Conservation (phyloP, 2,888 invertebrate genomes). For the Silvanus unidentatus region DNA sequence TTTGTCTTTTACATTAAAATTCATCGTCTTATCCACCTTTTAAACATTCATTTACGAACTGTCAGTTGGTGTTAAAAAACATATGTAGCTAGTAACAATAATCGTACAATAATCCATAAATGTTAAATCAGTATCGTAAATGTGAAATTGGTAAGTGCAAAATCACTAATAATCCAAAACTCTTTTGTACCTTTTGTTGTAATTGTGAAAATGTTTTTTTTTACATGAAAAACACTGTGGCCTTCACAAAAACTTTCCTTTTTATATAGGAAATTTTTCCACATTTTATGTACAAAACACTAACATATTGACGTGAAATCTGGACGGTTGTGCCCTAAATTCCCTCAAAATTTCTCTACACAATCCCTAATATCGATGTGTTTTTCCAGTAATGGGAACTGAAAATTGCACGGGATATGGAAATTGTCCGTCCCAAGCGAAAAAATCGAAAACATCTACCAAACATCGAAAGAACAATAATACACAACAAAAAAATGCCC, state of each 20-base stretch:
- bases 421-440: conserved; percentile 40
- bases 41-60: too few species aligned
- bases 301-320: not conserved
- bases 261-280: not conserved
- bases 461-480: conserved; percentile 19
- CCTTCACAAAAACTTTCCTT: not conserved
- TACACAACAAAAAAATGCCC: conserved; percentile 9
- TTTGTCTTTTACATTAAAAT: too few species aligned
- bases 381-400: conserved; percentile 37
- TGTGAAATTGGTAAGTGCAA: conserved; percentile 2
- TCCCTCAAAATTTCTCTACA: conserved; percentile 6
- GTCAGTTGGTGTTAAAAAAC: not conserved
- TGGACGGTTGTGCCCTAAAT: not conserved
- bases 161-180: not conserved
- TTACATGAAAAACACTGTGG: too few species aligned
- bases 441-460: conserved; percentile 40
- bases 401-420: conserved; percentile 37
- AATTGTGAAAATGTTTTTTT: too few species aligned
- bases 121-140: conserved; percentile 2
- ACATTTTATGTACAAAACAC: not conserved
- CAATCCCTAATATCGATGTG: conserved; percentile 8
- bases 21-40: too few species aligned
- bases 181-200: not conserved
- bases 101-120: not conserved
- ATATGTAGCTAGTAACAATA: not conserved